Percentiles rank a stretch among this genome's conserved stretches.
Evolutionary conservation across 1,140 invertebrate species (phyloP).

Genomic region (Drosophila burlai): DNA sequence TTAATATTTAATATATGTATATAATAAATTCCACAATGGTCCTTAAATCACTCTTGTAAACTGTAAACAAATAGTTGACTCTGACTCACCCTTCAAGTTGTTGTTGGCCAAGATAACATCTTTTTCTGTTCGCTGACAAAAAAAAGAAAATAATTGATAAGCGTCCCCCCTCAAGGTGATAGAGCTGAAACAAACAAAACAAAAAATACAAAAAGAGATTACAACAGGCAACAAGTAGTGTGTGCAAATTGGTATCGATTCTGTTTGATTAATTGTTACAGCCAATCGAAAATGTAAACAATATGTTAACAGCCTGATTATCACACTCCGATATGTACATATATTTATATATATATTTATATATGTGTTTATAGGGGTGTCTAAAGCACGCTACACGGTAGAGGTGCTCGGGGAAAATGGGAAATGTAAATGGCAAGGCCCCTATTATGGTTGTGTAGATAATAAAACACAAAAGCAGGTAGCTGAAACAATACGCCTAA

Average conservation of each 20-base stretch:
- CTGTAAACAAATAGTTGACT: slow-evolving; percentile 12
- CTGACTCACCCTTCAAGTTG: slow-evolving; percentile 33
- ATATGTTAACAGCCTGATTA: slow-evolving; percentile 61
- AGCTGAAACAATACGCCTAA: slow-evolving; percentile 1
- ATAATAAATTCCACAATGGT: not conserved
- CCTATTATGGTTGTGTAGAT: slow-evolving; percentile 12
- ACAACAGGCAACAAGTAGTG: slow-evolving; percentile 41
- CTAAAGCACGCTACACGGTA: not conserved
- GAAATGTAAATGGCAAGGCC: slow-evolving; percentile 7
- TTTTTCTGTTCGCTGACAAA: slow-evolving; percentile 12
- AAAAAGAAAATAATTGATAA: slow-evolving; percentile 25
- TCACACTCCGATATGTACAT: slow-evolving; percentile 37
- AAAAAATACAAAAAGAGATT: slow-evolving; percentile 13
- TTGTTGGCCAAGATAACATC: slow-evolving; percentile 26
- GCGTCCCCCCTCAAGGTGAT: slow-evolving; percentile 33
- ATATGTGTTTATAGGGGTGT: not conserved
- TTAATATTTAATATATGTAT: not conserved
- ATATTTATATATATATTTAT: not conserved
- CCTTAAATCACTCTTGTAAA: slow-evolving; percentile 4
- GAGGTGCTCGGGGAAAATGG: slow-evolving; percentile 9
- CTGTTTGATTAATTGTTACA: slow-evolving; percentile 66
- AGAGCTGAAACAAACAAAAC: slow-evolving; percentile 5
- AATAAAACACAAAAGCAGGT: not conserved
- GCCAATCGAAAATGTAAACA: slow-evolving; percentile 66
- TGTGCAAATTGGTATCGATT: slow-evolving; percentile 55